phyloP scores from a whole-genome alignment of 1,140 invertebrate species.

The Drosophila insularis region DNA sequence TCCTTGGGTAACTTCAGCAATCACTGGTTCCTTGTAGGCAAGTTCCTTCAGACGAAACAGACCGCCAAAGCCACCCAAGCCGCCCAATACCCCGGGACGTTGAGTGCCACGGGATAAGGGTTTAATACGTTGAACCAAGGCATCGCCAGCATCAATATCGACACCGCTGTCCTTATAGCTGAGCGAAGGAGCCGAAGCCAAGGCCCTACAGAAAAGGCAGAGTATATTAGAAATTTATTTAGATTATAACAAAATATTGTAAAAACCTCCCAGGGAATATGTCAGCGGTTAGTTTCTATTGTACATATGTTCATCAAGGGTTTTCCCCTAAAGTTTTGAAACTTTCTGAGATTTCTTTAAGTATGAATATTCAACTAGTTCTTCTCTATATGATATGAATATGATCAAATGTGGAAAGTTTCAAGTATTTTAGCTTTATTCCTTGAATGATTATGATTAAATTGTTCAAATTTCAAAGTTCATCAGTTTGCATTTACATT shows the following conservation, averaged over 20 bases:
- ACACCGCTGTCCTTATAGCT: conserved; percentile 97
- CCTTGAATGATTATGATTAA: not conserved
- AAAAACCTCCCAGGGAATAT: too few species aligned
- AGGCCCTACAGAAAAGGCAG: conserved; percentile 26
- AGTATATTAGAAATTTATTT: too few species aligned
- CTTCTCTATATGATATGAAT: too few species aligned
- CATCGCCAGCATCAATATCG: conserved; percentile 95
- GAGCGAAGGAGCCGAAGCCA: conserved; percentile 83
- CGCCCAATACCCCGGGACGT: conserved; percentile 88
- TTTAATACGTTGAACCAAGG: conserved; percentile 92
- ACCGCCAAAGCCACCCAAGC: conserved; percentile 96
- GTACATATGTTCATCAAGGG: too few species aligned
- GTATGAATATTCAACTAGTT: too few species aligned
- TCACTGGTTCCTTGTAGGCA: conserved; percentile 89
- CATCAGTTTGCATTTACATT: conserved; percentile 84
- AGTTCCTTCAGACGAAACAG: conserved; percentile 90
- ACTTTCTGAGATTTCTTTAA: too few species aligned
- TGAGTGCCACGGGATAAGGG: conserved; percentile 88
- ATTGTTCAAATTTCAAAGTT: not conserved
- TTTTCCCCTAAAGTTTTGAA: too few species aligned
- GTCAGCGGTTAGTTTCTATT: too few species aligned
- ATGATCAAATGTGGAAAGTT: too few species aligned
- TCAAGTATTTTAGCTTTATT: too few species aligned
- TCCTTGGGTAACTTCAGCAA: conserved; percentile 96
- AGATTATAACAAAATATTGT: too few species aligned